Evolutionary conservation across 2,888 invertebrate species (phyloP), one percentile per base, ranked within the genome.

Genomic region (Acleris cristana): DNA sequence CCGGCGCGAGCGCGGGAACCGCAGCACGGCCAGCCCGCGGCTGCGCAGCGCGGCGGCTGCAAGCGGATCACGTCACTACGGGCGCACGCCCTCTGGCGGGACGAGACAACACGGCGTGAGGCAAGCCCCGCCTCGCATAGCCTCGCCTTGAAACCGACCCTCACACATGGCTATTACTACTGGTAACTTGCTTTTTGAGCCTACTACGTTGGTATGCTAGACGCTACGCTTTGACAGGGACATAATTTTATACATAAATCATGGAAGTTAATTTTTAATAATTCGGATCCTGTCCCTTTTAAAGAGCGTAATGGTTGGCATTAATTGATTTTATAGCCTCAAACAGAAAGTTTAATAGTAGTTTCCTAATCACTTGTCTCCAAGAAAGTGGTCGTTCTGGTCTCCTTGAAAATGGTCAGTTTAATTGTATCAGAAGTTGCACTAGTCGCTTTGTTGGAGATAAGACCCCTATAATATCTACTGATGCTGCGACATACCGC

Each of bases 21-120:
- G 92, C 77, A 94, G 90, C 78, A 94, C 94, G 75, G 89, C 94
- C 73, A 93, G 90, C 76, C 93, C 89, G 78, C 94, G 93, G 74
- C 91, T 89, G 80, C 94, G 93, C 83, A 93, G 92, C 76, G 94
- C 94, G 79, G 94, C 94, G 88, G 94, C 95, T 94, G 93, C 83
- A 83, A 80, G 79, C 83, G 80, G 51, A 64, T 55, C 80, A 77
- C 79, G 81, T 79, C 74, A 76, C 83, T 85, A 85, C 87, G 80
- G 78, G 80, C 83, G 82, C 78, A 82, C 86, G 83, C 86, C 85
- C 82, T 84, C 85, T 82, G 82, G 40, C 68, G 68, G 56, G 77
- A 79, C 87, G 81, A 81, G 76, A 82, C 81, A 80, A 82, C 83
- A 82, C 83, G 48, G 83, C 87, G 84, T 87, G 81, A 84, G 77